phyloP scores from a whole-genome alignment of 2,888 invertebrate species.

The Argyresthia goedartella region DNA sequence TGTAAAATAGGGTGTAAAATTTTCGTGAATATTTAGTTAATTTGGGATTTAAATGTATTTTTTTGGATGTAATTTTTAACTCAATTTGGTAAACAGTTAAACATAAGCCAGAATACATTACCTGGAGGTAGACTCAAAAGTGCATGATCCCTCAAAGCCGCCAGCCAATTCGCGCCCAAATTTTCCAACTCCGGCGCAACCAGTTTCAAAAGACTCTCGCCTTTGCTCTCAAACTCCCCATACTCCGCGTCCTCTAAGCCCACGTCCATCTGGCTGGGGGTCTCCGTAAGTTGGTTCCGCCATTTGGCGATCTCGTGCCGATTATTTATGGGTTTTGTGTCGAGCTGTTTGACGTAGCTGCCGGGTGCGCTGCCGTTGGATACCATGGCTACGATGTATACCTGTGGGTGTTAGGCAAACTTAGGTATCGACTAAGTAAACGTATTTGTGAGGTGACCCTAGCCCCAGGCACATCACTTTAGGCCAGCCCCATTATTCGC shows the following conservation, averaged over 20 bases:
- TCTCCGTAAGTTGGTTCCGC: conserved; percentile 43
- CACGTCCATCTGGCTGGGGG: conserved; percentile 43
- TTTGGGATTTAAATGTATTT: too few relatives aligned
- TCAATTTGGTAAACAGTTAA: too few relatives aligned
- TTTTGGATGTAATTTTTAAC: too few relatives aligned
- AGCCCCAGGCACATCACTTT: too few relatives aligned
- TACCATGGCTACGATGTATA: conserved; percentile 95
- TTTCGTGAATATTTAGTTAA: too few relatives aligned
- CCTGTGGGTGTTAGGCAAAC: conserved; percentile 46
- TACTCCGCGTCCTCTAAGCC: conserved; percentile 64
- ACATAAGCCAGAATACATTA: conserved; percentile 18
- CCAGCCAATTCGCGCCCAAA: conserved; percentile 95
- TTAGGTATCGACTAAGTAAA: conserved; percentile 3
- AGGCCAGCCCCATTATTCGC: too few relatives aligned
- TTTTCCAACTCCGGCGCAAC: conserved; percentile 95
- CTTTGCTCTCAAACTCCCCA: conserved; percentile 81
- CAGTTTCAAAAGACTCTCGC: conserved; percentile 87
- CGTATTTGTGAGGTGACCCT: too few relatives aligned
- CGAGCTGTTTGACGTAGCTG: conserved; percentile 64
- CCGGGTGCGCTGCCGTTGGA: conserved; percentile 79
- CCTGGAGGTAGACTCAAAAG: conserved; percentile 89
- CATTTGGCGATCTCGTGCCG: conserved; percentile 49
- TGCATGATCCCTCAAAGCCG: conserved; percentile 95
- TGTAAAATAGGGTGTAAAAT: too few relatives aligned
- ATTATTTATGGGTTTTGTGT: conserved; percentile 52